A percentile compares a stretch with the other conserved stretches of the same genome.
Conservation (phyloP, 1,140 invertebrate species). For the silkworm (Bombyx mori) region DNA sequence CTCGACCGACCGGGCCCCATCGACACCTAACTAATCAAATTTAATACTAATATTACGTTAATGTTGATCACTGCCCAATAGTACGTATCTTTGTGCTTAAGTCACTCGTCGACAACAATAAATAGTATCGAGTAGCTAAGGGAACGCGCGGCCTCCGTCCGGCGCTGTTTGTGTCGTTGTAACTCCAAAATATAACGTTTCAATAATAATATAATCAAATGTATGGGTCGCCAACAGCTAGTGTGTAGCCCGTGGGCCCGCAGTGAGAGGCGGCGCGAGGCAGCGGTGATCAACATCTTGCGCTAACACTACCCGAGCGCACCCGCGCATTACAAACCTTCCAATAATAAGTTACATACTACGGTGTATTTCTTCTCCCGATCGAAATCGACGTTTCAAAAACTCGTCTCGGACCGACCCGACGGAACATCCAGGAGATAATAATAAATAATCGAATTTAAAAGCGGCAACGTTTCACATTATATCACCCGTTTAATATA, state of each 20-base stretch:
- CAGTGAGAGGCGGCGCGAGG: slow-evolving; percentile 7
- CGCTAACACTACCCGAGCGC: slow-evolving; percentile 41
- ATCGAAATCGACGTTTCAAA: slow-evolving; percentile 67
- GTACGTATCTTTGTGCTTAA: slow-evolving; percentile 69
- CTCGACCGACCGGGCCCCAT: slow-evolving; percentile 44
- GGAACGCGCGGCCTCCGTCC: slow-evolving; percentile 47
- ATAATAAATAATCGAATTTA: slow-evolving; percentile 64
- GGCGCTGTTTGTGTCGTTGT: slow-evolving; percentile 51
- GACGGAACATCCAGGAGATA: slow-evolving; percentile 64
- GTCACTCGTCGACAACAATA: slow-evolving; percentile 64
- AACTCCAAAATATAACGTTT: slow-evolving; percentile 62
- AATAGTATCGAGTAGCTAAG: slow-evolving; percentile 46
- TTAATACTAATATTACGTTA: slow-evolving; percentile 65
- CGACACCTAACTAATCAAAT: slow-evolving; percentile 58
- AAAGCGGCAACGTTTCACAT: slow-evolving; percentile 70
- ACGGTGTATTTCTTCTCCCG: slow-evolving; percentile 70
- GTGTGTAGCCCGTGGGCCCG: slow-evolving; percentile 1
- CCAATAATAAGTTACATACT: slow-evolving; percentile 65
- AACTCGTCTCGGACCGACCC: slow-evolving; percentile 67
- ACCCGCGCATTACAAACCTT: slow-evolving; percentile 46
- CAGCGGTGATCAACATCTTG: slow-evolving; percentile 65
- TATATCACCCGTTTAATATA: slow-evolving; percentile 64
- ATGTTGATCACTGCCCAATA: slow-evolving; percentile 71
- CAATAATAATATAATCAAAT: slow-evolving; percentile 48
- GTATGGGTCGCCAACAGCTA: neutral